Base-by-base conservation (phyloP, 2,888 invertebrate genomes). In the Tetragonula carbonaria region DNA sequence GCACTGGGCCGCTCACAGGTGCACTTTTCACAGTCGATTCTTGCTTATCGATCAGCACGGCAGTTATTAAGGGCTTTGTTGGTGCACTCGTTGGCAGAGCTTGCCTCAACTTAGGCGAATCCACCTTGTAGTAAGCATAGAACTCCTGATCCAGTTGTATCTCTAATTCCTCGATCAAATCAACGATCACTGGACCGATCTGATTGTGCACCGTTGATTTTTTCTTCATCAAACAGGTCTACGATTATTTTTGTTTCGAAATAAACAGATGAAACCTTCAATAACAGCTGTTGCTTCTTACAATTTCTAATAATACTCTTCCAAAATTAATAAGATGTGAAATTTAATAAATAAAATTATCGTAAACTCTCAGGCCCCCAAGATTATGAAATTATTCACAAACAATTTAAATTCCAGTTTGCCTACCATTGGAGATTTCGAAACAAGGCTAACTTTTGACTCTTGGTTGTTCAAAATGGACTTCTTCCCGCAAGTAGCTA, bases 121-220 rank as follows among this genome's bases (percentile, higher is more conserved):
- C 91, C n/a, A 89, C 78, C 50, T 92, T 92, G 70, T 91, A 93
- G 80, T 91, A 93, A 67, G 91, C 90, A 65, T 90, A 91, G 68
- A 94, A 93, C 77, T 94, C 93, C 68, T 92, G 92, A 78, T 94
- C 94, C 38, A 94, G 86, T 67, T 94, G 93, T n/a, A 94, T 96
- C 90, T 97, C 96, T 55, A 97, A 92, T 95, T 97, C 96, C 55
- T 96, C 96, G 72, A 97, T 96, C 82, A 97, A 95, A 89, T 97
- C 97, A 53, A 96, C 96, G 86, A 97, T 96, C 21, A 97, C 96
- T 0, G 97, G 97, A 21, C 97, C 97, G 63, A 95, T 95, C 88
- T 96, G 96, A 90, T 95, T 95, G 55, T 90, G 90, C 6, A 84
- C 74, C 2, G 79, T 53, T 0, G 93, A 86, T 73, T 94, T 90